Evolutionary conservation across 2,888 invertebrate species (phyloP).

Genomic region (Eupithecia pulchellata): DNA sequence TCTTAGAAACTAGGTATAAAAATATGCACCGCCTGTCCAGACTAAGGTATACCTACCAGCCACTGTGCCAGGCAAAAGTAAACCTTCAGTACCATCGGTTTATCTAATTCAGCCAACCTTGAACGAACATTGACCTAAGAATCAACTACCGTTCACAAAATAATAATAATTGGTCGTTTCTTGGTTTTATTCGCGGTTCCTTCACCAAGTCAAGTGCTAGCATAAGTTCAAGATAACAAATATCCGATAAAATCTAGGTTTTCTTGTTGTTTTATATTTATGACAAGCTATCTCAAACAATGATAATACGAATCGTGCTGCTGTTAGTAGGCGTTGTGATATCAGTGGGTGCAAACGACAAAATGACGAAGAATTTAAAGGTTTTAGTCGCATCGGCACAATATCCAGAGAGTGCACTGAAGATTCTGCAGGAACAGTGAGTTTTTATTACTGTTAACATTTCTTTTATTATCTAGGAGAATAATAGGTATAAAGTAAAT

Average conservation of each 20-base stretch:
- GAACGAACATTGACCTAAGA: constrained; percentile 10
- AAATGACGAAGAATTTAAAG: constrained; percentile 81
- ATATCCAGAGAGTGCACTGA: constrained; percentile 87
- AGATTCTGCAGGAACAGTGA: constrained; percentile 87
- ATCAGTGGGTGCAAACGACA: constrained; percentile 52
- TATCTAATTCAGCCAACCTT: constrained; percentile 5
- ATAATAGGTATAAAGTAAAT: too few species aligned
- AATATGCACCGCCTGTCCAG: too few species aligned
- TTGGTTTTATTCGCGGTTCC: neutral
- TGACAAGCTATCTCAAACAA: neutral
- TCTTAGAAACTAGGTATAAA: too few species aligned
- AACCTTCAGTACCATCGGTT: constrained; percentile 6
- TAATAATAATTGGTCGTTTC: constrained; percentile 15
- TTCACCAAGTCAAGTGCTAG: neutral
- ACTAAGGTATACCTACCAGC: neutral
- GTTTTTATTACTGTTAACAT: constrained; percentile 52
- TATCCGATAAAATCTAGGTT: neutral
- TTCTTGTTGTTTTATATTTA: neutral
- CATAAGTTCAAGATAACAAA: neutral
- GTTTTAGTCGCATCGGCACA: constrained; percentile 90
- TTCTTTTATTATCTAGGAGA: too few species aligned
- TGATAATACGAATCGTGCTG: constrained; percentile 21
- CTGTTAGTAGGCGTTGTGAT: constrained; percentile 51
- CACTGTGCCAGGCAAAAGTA: neutral
- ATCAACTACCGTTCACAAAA: constrained; percentile 6